Evolutionary conservation across 1,140 invertebrate genomes (phyloP).

Genomic region (Cyclargus thomasi): DNA sequence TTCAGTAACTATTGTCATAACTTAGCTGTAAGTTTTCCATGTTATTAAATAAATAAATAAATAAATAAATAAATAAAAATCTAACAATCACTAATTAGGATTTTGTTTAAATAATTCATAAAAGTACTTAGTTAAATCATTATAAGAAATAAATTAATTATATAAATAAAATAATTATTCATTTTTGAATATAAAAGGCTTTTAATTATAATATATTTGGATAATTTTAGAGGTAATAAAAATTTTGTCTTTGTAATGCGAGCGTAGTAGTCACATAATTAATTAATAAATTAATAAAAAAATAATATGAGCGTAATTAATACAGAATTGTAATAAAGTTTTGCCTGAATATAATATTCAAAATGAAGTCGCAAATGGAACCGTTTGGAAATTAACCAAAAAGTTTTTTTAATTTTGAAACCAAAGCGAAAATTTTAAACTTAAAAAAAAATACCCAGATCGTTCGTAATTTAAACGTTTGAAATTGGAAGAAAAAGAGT

Average conservation of each 20-base stretch:
- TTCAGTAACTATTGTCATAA: too few relatives aligned
- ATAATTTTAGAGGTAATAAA: background rate
- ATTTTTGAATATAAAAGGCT: constrained; percentile 1
- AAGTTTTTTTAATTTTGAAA: too few relatives aligned
- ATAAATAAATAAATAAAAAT: background rate
- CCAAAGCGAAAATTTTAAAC: too few relatives aligned
- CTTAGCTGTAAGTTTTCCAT: too few relatives aligned
- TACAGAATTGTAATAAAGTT: background rate
- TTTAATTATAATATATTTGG: constrained; percentile 1
- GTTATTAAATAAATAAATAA: too few relatives aligned
- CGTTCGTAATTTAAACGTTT: background rate
- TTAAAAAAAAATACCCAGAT: too few relatives aligned
- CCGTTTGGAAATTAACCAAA: too few relatives aligned
- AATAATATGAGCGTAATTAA: background rate
- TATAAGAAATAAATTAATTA: background rate
- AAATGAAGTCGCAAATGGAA: too few relatives aligned
- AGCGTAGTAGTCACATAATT: background rate
- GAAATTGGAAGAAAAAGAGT: constrained; percentile 13
- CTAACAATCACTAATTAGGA: background rate
- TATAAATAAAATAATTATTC: background rate
- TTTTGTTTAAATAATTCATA: background rate
- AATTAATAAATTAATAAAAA: background rate
- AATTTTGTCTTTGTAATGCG: background rate
- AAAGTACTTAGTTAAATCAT: background rate
- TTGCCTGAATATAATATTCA: too few relatives aligned